These are phyloP conservation scores for Automeris io DNA, from an alignment of 2,888 invertebrate species.

Conservation along the genomic window DNA sequence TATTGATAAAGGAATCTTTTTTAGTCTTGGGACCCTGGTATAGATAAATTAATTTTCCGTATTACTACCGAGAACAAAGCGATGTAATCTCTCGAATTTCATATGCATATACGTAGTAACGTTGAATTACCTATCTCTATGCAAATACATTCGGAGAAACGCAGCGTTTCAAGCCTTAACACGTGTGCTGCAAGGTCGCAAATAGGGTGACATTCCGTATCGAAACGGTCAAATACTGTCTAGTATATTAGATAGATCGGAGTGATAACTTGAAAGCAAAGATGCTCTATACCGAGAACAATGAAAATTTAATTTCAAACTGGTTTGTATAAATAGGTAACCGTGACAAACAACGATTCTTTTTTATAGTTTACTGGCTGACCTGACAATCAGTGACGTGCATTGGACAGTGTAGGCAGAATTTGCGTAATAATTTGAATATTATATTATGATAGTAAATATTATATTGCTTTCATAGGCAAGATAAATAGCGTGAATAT, in stretches of 20 bases:
- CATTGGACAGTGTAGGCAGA: no score
- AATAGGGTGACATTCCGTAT: background rate
- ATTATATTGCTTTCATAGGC: no score
- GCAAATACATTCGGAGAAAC: background rate
- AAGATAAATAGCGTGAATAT: no score
- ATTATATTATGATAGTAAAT: no score
- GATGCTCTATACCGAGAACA: background rate
- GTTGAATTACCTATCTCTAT: background rate
- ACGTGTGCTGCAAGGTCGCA: background rate
- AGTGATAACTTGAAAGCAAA: background rate
- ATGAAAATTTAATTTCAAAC: constrained; percentile 1
- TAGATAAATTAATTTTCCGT: no score
- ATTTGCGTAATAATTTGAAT: no score
- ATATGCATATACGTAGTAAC: no score
- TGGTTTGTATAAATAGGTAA: background rate
- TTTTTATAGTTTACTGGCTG: no score
- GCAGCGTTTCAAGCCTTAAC: background rate
- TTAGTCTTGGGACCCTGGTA: no score
- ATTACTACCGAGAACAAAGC: background rate
- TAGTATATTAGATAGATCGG: constrained; percentile 1
- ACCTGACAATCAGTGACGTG: no score
- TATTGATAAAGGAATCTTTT: no score
- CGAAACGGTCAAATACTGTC: background rate
- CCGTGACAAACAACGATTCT: background rate
- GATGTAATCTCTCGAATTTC: background rate